These are phyloP conservation scores for Drosophila kuntzei DNA, from an alignment of 2,888 invertebrate genomes.

Conservation along the genomic window DNA sequence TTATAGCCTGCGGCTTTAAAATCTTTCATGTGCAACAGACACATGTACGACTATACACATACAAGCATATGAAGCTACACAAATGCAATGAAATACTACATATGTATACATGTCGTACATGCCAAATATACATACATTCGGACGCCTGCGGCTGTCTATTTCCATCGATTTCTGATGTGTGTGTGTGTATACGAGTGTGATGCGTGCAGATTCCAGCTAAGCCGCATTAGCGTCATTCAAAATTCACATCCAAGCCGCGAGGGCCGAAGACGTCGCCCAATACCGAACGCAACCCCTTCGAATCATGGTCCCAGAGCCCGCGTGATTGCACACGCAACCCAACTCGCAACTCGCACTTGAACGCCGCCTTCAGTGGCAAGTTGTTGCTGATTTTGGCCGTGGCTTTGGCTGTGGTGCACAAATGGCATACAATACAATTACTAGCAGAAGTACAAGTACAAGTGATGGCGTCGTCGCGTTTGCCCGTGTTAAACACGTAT, in stretches of 20 bases:
- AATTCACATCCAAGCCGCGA: conserved; percentile 56
- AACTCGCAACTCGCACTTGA: conserved; percentile 55
- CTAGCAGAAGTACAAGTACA: conserved; percentile 18
- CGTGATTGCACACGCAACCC: conserved; percentile 45
- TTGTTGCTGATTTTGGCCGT: conserved; percentile 62
- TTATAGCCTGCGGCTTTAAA: conserved; percentile 42
- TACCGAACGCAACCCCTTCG: background rate
- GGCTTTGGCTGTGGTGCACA: conserved; percentile 41
- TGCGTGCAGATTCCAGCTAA: conserved; percentile 59
- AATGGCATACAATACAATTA: conserved; percentile 57
- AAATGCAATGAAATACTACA: conserved; percentile 32
- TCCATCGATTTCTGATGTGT: conserved; percentile 30
- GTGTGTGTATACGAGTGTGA: conserved; percentile 1
- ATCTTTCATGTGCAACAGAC: conserved; percentile 21
- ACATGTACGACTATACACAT: conserved; percentile 2
- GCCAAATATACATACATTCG: conserved; percentile 11
- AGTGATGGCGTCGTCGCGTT: conserved; percentile 50
- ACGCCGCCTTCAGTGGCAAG: conserved; percentile 18
- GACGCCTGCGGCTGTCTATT: conserved; percentile 36
- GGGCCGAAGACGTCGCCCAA: conserved; percentile 12
- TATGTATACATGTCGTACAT: background rate
- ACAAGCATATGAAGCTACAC: background rate
- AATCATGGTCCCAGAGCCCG: conserved; percentile 10
- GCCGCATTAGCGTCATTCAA: conserved; percentile 77
- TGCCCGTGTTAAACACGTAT: conserved; percentile 78